Conservation (phyloP, 2,797 vertebrate genomes). For the Staurois parvus region DNA sequence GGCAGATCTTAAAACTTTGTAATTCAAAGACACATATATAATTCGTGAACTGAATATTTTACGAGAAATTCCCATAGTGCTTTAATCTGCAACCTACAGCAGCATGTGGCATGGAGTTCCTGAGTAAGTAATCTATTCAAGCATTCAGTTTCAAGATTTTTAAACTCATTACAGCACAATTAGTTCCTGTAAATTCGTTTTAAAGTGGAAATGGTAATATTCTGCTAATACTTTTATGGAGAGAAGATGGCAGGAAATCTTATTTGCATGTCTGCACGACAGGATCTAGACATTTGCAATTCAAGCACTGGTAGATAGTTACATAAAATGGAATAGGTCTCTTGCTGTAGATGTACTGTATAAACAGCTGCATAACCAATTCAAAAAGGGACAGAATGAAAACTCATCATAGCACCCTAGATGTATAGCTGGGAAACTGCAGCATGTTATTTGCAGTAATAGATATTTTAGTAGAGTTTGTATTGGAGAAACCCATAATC, state of each 20-base stretch:
- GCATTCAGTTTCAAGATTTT: conserved; percentile 35
- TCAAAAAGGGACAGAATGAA: conserved; percentile 8
- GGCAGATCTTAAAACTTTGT: not conserved
- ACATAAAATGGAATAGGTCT: conserved; percentile 42
- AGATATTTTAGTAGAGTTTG: too few relatives aligned
- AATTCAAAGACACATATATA: not conserved
- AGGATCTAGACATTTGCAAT: conserved; percentile 54
- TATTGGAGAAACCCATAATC: not conserved
- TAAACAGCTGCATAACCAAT: conserved; percentile 4
- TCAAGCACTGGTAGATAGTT: conserved; percentile 21
- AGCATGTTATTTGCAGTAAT: not conserved
- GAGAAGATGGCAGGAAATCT: conserved; percentile 37
- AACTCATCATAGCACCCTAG: not conserved
- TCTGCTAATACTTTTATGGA: conserved; percentile 40
- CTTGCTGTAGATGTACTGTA: not conserved
- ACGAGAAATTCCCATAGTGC: conserved; percentile 25
- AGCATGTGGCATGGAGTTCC: conserved; percentile 13
- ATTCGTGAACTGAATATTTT: conserved; percentile 36
- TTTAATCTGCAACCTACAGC: conserved; percentile 18
- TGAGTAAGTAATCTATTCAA: conserved; percentile 37
- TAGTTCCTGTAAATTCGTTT: conserved; percentile 45
- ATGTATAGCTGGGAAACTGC: not conserved
- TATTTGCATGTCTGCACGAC: conserved; percentile 56
- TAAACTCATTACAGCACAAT: conserved; percentile 50
- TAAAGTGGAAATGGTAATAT: conserved; percentile 47